These are phyloP conservation scores for Hypanus sabinus DNA, from an alignment of 2,113 vertebrate genomes.

Conservation along the genomic window DNA sequence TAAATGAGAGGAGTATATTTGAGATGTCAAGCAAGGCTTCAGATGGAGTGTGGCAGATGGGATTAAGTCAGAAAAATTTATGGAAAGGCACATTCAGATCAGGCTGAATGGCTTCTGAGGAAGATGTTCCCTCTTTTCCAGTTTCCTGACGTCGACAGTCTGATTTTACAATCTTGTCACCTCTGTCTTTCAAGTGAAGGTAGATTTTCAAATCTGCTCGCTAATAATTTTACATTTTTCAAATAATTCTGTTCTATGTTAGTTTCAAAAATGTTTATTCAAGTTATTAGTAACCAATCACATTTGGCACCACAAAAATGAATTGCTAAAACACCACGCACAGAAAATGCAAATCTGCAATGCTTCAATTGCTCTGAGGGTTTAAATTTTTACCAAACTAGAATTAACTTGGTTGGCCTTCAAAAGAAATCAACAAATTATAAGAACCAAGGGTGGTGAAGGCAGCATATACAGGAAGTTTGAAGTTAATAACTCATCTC, in stretches of 20 bases:
- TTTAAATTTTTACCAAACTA: background rate
- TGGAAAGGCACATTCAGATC: no score
- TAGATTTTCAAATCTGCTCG: background rate
- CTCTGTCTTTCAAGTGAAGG: background rate
- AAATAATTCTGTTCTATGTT: background rate
- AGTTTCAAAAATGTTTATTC: background rate
- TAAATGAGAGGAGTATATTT: no score
- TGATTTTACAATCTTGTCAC: background rate
- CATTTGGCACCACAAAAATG: background rate
- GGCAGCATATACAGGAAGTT: no score
- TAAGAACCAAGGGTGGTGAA: no score
- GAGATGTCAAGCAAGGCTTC: no score
- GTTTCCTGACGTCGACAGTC: background rate
- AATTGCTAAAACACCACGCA: background rate
- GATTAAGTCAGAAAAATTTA: no score
- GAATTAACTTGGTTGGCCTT: background rate
- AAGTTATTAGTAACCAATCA: background rate
- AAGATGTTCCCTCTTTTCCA: background rate
- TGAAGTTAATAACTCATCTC: no score
- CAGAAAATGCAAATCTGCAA: background rate
- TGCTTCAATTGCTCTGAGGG: background rate
- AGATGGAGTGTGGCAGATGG: no score
- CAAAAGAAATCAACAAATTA: background rate
- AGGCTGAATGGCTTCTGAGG: background rate
- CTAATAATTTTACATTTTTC: background rate